These are phyloP conservation scores for Pithys albifrons DNA, from an alignment of 2,113 vertebrate genomes.

Conservation along the genomic window DNA sequence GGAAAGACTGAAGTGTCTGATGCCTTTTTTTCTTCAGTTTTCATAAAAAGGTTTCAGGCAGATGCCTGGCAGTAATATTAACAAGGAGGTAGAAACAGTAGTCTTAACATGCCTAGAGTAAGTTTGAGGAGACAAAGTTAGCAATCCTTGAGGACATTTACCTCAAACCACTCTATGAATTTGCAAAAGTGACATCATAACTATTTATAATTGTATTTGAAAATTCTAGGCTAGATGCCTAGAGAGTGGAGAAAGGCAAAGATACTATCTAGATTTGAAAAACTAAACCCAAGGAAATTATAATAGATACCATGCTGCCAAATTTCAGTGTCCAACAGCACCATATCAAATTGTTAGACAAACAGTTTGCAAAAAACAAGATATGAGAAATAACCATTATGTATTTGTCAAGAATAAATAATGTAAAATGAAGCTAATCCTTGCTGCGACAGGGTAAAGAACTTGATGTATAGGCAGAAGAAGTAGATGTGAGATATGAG, in stretches of 20 bases:
- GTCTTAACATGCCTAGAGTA: not conserved
- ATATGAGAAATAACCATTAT: not conserved
- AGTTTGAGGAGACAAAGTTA: not conserved
- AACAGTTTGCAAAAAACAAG: not conserved
- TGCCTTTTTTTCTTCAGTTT: conserved; percentile 54
- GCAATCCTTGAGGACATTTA: not conserved
- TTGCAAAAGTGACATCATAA: not conserved
- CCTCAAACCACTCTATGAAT: not conserved
- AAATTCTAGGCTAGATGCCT: not conserved
- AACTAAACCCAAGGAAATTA: not conserved
- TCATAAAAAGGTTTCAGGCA: conserved; percentile 14
- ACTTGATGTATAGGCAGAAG: not conserved
- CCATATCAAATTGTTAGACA: not conserved
- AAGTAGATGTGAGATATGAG: not conserved
- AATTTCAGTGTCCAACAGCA: not conserved
- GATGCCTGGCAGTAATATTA: conserved; percentile 35
- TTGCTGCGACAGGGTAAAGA: not conserved
- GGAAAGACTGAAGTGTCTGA: conserved; percentile 22
- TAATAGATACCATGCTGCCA: not conserved
- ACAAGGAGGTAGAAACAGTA: not conserved
- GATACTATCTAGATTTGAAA: not conserved
- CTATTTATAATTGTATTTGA: not conserved
- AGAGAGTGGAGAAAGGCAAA: not conserved
- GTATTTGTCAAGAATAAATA: conserved; percentile 6
- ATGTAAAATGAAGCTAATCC: not conserved